Evolutionary conservation across 2,113 vertebrate genomes (phyloP), one percentile per base, ranked within the genome.

Genomic region (Anthoscopus minutus): DNA sequence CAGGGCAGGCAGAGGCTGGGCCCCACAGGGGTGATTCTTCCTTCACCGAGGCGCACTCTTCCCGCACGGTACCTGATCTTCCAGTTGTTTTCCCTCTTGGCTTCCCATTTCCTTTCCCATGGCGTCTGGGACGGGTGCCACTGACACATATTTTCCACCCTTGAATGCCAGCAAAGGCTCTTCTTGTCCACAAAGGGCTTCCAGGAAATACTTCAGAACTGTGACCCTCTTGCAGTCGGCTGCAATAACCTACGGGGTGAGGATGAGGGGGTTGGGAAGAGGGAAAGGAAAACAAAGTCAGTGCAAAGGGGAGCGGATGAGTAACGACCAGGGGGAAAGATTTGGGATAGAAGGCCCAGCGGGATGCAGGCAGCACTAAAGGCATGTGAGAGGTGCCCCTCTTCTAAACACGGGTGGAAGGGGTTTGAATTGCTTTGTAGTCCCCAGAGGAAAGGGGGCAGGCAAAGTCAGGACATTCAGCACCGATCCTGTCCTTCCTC

Each of bases 181-280:
- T 98, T 99, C 99, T 98, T 99, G 99, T 98, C 99, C 99, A 97
- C 99, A 99, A 97, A 99, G 98, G 94, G 99, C 99, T 98, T 99
- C 99, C 97, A 99, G 98, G 98, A 99, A 99, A 98, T 99, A 99
- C 98, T 99, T 99, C 96, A 99, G 98, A 95, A 99, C 99, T 44
- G 99, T 99, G 97, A 99, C 99, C 98, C 99, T 98, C 98, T 99
- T 99, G 98, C 99, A 99, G 98, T 99, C 99, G 53, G 99, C 98
- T 94, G 99, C 99, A 97, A 99, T 99, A 96, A 98, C 98, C 99
- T 99, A 98, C 88, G 54, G 97, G 96, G 97, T 65, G 84, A 97
- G 97, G 97, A 87, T 6, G 61, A 93, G 95, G 91, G 94, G 94
- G 94, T 94, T 93, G 84, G 88, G 88, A 74, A 89, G 83, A 93